phyloP scores from a whole-genome alignment of 2,888 invertebrate genomes.

The Lepidocyrtoides sp. region DNA sequence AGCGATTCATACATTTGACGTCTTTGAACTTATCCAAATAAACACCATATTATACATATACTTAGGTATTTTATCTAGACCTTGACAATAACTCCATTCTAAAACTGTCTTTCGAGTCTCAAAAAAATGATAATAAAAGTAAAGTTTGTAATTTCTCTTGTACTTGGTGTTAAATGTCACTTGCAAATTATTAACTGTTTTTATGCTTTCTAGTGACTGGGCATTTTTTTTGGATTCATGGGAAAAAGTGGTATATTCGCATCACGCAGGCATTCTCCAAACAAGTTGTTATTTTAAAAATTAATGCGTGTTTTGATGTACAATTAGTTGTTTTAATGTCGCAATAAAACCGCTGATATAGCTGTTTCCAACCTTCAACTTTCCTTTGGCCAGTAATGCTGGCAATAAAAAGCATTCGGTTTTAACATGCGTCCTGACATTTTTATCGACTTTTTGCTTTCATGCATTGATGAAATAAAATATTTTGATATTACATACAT shows the following conservation, averaged over 20 bases:
- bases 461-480: no score
- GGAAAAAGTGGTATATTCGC: not conserved
- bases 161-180: not conserved
- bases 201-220: not conserved
- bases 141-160: not conserved
- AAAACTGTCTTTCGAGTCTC: not conserved
- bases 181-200: not conserved
- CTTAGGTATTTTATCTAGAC: not conserved
- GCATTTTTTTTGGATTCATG: not conserved
- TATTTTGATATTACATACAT: no score
- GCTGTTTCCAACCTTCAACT: conserved; percentile 21
- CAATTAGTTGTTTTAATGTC: not conserved
- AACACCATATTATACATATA: no score
- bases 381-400: not conserved
- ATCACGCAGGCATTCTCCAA: not conserved
- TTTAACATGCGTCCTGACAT: no score
- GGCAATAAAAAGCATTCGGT: no score
- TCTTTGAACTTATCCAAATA: no score
- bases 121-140: not conserved
- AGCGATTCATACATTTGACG: no score
- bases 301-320: not conserved
- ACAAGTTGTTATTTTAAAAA: not conserved
- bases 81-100: not conserved
- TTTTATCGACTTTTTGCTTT: not conserved
- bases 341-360: not conserved